A percentile compares a stretch with the other conserved stretches of the same genome.
Evolutionary conservation across 2,888 invertebrate genomes (phyloP).

Genomic region (Thera obeliscata): DNA sequence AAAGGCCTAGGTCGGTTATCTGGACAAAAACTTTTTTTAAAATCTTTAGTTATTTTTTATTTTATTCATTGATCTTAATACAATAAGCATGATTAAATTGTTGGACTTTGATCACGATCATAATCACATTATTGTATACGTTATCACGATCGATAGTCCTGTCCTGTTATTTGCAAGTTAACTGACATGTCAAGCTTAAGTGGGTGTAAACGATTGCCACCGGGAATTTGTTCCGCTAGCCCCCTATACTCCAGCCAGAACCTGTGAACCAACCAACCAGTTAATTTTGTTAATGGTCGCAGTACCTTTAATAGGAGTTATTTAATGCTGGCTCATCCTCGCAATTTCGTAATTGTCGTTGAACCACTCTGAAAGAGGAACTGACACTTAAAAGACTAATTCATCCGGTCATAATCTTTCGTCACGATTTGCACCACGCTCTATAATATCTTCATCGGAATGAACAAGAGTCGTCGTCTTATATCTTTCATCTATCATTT

Average conservation of each 20-base stretch:
- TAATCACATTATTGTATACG: not conserved
- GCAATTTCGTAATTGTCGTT: conserved; percentile 18
- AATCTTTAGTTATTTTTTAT: too few relatives aligned
- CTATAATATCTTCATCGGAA: conserved; percentile 13
- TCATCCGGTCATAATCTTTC: conserved; percentile 29
- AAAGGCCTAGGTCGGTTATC: too few relatives aligned
- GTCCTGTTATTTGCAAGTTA: conserved; percentile 8
- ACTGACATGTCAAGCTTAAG: conserved; percentile 1
- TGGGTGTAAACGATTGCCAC: conserved; percentile 7
- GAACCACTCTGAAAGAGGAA: conserved; percentile 18
- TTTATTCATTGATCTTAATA: too few relatives aligned
- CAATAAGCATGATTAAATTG: too few relatives aligned
- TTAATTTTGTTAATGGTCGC: too few relatives aligned
- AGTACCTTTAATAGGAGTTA: not conserved
- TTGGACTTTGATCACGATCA: not conserved
- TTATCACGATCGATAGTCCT: conserved; percentile 11
- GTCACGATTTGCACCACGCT: conserved; percentile 17
- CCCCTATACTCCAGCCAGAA: conserved; percentile 1
- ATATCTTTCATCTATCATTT: conserved; percentile 13
- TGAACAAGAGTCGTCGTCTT: conserved; percentile 11
- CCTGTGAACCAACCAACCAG: conserved; percentile 12
- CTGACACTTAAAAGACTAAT: conserved; percentile 23
- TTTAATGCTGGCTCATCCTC: not conserved
- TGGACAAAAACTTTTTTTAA: too few relatives aligned
- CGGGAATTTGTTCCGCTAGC: conserved; percentile 6